Conservation (phyloP, 2,797 vertebrate genomes). For the Acipenser transmontanus region DNA sequence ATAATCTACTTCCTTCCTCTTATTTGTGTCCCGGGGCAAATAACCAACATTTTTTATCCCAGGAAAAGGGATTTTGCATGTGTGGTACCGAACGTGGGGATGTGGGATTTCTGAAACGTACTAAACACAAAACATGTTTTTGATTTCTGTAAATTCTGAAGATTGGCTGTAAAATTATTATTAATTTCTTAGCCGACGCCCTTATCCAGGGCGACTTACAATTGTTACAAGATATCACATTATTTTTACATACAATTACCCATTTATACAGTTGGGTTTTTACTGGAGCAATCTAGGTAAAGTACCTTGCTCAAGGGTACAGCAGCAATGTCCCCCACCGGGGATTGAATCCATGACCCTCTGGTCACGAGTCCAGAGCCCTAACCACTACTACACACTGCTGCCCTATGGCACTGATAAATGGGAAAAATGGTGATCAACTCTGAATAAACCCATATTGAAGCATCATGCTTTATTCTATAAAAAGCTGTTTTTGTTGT, state of each 20-base stretch:
- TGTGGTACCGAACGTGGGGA: conserved; percentile 30
- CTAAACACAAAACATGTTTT: conserved; percentile 57
- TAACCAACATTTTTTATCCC: conserved; percentile 27
- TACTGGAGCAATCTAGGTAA: too few relatives aligned
- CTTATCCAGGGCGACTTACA: too few relatives aligned
- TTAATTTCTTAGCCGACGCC: too few relatives aligned
- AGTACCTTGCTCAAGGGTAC: too few relatives aligned
- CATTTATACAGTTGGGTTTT: too few relatives aligned
- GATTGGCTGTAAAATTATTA: conserved; percentile 56
- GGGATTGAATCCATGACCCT: too few relatives aligned
- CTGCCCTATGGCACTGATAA: conserved; percentile 43
- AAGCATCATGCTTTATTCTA: conserved; percentile 43
- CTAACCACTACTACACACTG: too few relatives aligned
- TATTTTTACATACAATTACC: too few relatives aligned
- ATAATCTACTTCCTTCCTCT: conserved; percentile 22
- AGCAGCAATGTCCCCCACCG: too few relatives aligned
- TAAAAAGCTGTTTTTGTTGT: too few relatives aligned
- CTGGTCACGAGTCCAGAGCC: too few relatives aligned
- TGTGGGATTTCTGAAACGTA: conserved; percentile 49
- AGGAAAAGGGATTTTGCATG: conserved; percentile 30
- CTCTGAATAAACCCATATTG: conserved; percentile 48
- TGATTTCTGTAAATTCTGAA: conserved; percentile 56
- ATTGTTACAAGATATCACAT: too few relatives aligned
- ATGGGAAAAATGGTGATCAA: conserved; percentile 56
- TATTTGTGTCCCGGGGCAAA: conserved; percentile 23